A percentile compares a stretch with the other conserved stretches of the same genome.
Evolutionary conservation across 2,113 vertebrate species (phyloP).

Genomic region (Felis chaus): DNA sequence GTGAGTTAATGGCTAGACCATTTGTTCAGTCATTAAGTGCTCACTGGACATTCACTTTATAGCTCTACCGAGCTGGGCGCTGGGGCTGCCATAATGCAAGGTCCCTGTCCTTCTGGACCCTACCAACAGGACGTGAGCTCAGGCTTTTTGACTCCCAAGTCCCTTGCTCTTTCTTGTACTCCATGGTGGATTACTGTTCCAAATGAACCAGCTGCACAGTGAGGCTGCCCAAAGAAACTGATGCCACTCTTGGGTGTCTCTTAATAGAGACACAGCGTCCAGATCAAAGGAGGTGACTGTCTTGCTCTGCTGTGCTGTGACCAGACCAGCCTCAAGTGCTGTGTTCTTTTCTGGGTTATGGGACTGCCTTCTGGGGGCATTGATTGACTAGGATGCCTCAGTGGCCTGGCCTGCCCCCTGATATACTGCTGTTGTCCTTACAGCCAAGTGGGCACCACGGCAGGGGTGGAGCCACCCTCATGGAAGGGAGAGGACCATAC

Average conservation of each 20-base stretch:
- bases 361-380: neutral
- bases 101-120: neutral
- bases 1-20: neutral
- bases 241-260: neutral
- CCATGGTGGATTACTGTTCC: neutral
- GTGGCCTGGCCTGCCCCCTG: conserved; percentile 57
- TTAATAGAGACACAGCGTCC: neutral
- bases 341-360: neutral
- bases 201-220: neutral
- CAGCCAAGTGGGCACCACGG: conserved; percentile 75
- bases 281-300: neutral
- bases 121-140: neutral
- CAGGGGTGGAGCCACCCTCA: conserved; percentile 81
- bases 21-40: neutral
- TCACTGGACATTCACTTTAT: neutral
- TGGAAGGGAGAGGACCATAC: conserved; percentile 97
- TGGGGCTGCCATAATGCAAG: neutral
- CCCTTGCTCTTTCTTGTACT: neutral
- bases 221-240: neutral
- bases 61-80: neutral
- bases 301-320: neutral
- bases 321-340: neutral
- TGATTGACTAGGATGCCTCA: neutral
- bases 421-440: conserved; percentile 74
- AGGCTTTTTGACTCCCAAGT: neutral